phyloP scores from a whole-genome alignment of 2,888 invertebrate genomes.

The Brachypalpus laphriformis region DNA sequence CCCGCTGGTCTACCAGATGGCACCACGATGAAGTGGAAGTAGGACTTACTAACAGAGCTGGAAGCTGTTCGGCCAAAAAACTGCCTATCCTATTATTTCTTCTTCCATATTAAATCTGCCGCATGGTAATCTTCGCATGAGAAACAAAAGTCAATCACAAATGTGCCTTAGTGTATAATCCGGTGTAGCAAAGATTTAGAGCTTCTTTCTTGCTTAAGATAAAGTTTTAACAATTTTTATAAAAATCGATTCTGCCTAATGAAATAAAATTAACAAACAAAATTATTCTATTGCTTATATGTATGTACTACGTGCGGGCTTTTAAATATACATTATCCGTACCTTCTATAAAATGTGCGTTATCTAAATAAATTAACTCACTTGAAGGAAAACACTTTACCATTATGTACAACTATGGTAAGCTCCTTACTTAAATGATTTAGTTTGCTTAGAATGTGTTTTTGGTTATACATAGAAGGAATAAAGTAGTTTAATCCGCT shows the following conservation, averaged over 20 bases:
- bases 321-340: constrained; percentile 25
- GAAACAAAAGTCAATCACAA: too few species aligned
- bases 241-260: neutral
- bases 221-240: neutral
- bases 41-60: too few species aligned
- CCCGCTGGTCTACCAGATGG: too few species aligned
- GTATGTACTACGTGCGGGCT: constrained; percentile 39
- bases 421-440: constrained; percentile 81
- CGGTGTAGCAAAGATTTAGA: too few species aligned
- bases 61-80: too few species aligned
- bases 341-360: constrained; percentile 37
- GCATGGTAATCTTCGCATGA: too few species aligned
- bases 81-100: too few species aligned
- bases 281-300: constrained; percentile 63
- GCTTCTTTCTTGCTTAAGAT: too few species aligned
- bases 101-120: too few species aligned
- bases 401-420: constrained; percentile 94
- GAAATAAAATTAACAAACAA: constrained; percentile 34
- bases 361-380: constrained; percentile 57
- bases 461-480: constrained; percentile 45
- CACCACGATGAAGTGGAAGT: too few species aligned
- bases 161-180: too few species aligned
- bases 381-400: constrained; percentile 90
- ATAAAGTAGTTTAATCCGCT: constrained; percentile 49
- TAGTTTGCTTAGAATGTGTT: constrained; percentile 57